phyloP scores from a whole-genome alignment of 2,797 vertebrate species.

The Pangasius krempfi region DNA sequence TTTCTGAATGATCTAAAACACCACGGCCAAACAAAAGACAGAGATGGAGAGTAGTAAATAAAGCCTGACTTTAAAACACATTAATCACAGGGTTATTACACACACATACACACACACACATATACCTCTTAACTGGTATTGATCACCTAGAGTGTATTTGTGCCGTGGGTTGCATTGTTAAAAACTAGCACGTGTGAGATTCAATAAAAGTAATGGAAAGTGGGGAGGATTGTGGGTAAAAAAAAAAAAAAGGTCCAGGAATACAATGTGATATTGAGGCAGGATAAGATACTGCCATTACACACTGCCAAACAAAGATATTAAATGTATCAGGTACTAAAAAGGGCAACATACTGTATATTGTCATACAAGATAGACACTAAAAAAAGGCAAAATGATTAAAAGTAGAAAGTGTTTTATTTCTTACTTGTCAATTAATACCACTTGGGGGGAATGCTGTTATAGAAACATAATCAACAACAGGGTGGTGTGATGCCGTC shows the following conservation, averaged over 20 bases:
- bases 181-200: conserved; percentile 57
- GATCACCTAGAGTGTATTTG: conserved; percentile 60
- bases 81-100: conserved; percentile 63
- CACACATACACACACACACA: conserved; percentile 49
- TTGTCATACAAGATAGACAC: background rate
- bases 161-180: conserved; percentile 61
- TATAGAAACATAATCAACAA: background rate
- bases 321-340: background rate
- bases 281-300: background rate
- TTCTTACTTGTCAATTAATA: background rate
- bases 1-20: conserved; percentile 64
- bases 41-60: conserved; percentile 58
- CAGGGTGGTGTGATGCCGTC: background rate
- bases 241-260: conserved; percentile 25
- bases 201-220: conserved; percentile 56
- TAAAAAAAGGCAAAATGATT: background rate
- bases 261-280: background rate
- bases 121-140: conserved; percentile 61
- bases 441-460: background rate
- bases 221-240: conserved; percentile 43
- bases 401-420: background rate
- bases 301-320: background rate
- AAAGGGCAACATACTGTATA: background rate
- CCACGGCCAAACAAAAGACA: conserved; percentile 60
- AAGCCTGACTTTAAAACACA: conserved; percentile 59